Base-by-base conservation (phyloP, 2,888 invertebrate species). In the Protonemura montana region DNA sequence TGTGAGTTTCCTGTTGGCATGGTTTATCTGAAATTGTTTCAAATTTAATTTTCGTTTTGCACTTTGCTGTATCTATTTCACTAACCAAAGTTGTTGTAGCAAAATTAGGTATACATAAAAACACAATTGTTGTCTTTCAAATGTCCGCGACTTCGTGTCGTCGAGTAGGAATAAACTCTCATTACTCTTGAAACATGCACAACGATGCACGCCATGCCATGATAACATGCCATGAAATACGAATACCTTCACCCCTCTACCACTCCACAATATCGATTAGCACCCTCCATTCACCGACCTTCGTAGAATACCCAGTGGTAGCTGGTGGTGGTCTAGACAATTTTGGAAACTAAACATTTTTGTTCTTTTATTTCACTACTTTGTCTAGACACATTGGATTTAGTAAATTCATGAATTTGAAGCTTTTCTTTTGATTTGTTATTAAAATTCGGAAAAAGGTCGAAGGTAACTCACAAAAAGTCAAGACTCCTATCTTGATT, bases 121-220 rank as follows among this genome's bases (percentile, higher is more conserved):
- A 59, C 59, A 59, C 59, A 59, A 59, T 59, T 59, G 59, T 59
- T 59, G 59, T 59, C 59, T 10, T 59, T 59, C 59, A 59, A 59
- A 59, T 59, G 59, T 59, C 59, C 59, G 59, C 3, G 13, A 59
- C 3, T 59, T 10, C 59, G 59, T 59, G 59, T 59, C 21, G 7
- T 21, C 59, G 16, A 59, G 59, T 21, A 21, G 59, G 21, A 59
- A 59, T 59, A 59, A 59, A 59, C 13, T 59, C 59, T 59, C 59
- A 59, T 59, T 59, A 59, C 59, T 59, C 59, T 21, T 59, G 59
- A 59, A 21, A 21, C 59, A 21, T 59, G 59, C 59, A n/a, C n/a
- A n/a, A n/a, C n/a, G 1, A 59, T 3, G 3, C 59, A 59, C 21
- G 59, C 21, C 13, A 59, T 59, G 59, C 10, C 5, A 35, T 35